These are phyloP conservation scores for Platerodrilus igneus DNA, from an alignment of 2,888 invertebrate genomes.

Conservation along the genomic window DNA sequence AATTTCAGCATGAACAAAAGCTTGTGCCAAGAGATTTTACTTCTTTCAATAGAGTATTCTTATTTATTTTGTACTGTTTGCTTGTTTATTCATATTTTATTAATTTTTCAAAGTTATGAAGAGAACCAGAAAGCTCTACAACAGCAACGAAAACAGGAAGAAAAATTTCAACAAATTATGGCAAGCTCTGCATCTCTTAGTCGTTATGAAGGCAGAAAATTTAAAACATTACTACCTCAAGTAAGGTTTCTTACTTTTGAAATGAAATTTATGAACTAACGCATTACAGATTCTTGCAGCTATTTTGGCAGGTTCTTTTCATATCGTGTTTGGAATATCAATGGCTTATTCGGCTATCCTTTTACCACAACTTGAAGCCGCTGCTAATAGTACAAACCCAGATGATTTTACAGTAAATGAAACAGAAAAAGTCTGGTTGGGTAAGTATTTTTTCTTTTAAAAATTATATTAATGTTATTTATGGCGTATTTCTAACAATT, in stretches of 20 bases:
- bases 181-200: slow-evolving; percentile 47
- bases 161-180: slow-evolving; percentile 47
- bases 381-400: slow-evolving; percentile 34
- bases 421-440: slow-evolving; percentile 52
- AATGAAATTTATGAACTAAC: slow-evolving; percentile 1
- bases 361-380: slow-evolving; percentile 50
- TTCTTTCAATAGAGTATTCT: too few relatives aligned
- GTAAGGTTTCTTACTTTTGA: slow-evolving; percentile 33
- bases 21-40: too few relatives aligned
- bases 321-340: slow-evolving; percentile 54
- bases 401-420: slow-evolving; percentile 35
- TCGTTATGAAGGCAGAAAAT: slow-evolving; percentile 43
- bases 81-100: too few relatives aligned
- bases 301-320: slow-evolving; percentile 52
- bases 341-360: slow-evolving; percentile 56
- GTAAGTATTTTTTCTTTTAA: slow-evolving; percentile 37
- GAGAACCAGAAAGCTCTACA: slow-evolving; percentile 39
- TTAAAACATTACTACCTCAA: slow-evolving; percentile 49
- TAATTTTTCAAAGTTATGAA: too few relatives aligned
- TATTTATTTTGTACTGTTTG: too few relatives aligned
- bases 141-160: slow-evolving; percentile 43
- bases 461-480: too few relatives aligned
- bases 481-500: too few relatives aligned
- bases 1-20: too few relatives aligned
- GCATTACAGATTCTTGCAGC: slow-evolving; percentile 49